These are phyloP conservation scores for Erythrocebus patas DNA, from an alignment of 2,113 vertebrate species.

Conservation along the genomic window DNA sequence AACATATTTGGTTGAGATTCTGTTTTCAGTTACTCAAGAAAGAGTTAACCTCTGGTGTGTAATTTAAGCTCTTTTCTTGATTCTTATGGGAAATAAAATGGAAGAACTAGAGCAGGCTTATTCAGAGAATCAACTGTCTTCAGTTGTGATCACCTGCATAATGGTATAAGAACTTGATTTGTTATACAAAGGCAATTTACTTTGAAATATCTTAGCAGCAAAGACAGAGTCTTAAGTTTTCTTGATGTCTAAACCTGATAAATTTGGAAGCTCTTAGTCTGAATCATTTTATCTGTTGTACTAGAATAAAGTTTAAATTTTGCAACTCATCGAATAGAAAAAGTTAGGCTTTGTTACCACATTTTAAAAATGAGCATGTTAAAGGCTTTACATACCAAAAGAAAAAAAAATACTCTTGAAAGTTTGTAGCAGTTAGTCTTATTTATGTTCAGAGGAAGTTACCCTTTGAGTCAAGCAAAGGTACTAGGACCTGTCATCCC, in stretches of 20 bases:
- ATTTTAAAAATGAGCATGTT: background rate
- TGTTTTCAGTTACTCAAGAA: conserved; percentile 26
- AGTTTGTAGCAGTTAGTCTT: background rate
- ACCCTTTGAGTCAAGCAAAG: background rate
- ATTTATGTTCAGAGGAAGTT: conserved; percentile 2
- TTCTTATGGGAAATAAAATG: conserved; percentile 3
- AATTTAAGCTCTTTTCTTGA: background rate
- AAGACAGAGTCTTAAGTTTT: background rate
- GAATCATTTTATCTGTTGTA: conserved; percentile 5
- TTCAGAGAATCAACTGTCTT: background rate
- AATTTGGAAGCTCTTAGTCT: background rate
- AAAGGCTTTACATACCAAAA: background rate
- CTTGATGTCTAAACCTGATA: background rate
- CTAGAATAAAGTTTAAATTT: conserved; percentile 5
- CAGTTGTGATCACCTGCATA: conserved; percentile 4
- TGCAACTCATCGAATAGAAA: background rate
- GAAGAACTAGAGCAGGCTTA: background rate
- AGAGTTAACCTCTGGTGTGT: background rate
- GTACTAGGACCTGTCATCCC: background rate
- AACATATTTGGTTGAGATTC: background rate
- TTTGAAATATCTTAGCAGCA: conserved; percentile 24
- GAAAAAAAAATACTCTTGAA: background rate
- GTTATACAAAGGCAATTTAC: conserved; percentile 1
- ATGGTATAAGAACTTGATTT: conserved; percentile 32
- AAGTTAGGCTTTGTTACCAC: background rate